Base-by-base conservation (phyloP, 2,797 vertebrate genomes). In the Sebastolobus altivelis region DNA sequence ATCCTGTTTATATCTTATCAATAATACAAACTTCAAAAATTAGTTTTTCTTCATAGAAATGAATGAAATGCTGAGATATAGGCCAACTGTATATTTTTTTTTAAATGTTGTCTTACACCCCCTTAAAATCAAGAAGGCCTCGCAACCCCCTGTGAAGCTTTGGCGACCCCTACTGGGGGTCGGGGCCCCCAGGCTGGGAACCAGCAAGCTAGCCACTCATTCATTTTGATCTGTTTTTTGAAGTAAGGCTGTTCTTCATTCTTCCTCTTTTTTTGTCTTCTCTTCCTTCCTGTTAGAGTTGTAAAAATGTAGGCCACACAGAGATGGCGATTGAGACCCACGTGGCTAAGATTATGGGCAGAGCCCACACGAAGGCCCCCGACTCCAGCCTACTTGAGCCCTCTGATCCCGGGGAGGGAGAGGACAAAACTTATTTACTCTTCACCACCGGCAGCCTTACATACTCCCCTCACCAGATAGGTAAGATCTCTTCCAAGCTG, bases 401-500 rank as follows among this genome's bases (percentile, higher is more conserved):
- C 18, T 88, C 90, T 8, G 86, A 93, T 56, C 60, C 89, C 0
- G 95, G 94, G 56, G 95, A 93, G 12, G 82, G 70, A 29, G 94
- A 96, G 81, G 96, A 96, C 87, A 97, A 94, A 87, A 99, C 99
- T 0, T 99, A 99, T 84, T 94, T 99, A 75, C 96, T 99, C 91
- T 99, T 99, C 93, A 99, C 98, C 93, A 99, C 98, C 0, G 99
- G 98, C 85, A 98, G 97, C 95, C 98, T 99, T 91, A 99, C 99
- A 16, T 99, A 99, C 92, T 97, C 98, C 0, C 98, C 99, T 0
- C 99, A 99, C 92, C 98, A 99, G 94, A 99, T 99, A 82, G 99
- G 98, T 99, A 94, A 71, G 79, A n/a, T 8, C 2, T n/a, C 8
- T 11, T 49, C 5, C 35, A 25, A 38, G 13, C 20, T 40, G 16